Conservation (phyloP, 2,888 invertebrate species). For the Polia nebulosa region DNA sequence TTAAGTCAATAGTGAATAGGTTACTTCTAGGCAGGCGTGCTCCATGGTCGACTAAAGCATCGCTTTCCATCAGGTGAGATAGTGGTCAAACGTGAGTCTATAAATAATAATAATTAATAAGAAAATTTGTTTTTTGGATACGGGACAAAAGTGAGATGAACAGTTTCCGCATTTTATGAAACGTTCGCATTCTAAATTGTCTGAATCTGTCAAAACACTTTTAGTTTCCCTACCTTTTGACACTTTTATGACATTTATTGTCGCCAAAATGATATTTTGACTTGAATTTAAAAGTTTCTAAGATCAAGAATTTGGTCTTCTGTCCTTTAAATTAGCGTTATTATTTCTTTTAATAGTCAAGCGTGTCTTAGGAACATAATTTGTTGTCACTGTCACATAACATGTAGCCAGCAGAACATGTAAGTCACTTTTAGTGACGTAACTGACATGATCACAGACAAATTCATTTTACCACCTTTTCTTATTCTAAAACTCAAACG, state of each 20-base stretch:
- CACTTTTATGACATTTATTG: neutral
- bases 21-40: no score
- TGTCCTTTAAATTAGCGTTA: no score
- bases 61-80: no score
- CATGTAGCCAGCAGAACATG: neutral
- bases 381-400: neutral
- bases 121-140: no score
- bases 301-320: no score
- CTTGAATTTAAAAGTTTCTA: neutral
- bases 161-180: neutral
- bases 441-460: neutral
- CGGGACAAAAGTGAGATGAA: neutral
- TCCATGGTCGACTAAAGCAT: no score
- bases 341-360: neutral
- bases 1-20: no score
- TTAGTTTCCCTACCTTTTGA: no score
- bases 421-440: neutral
- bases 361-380: neutral
- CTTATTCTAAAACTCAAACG: constrained; percentile 14
- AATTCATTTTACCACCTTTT: constrained; percentile 26
- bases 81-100: no score
- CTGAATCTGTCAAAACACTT: no score
- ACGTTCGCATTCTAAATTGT: no score
- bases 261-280: neutral
- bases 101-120: no score